Base-by-base conservation (phyloP, 2,113 vertebrate genomes). In the Balaenoptera acutorostrata region DNA sequence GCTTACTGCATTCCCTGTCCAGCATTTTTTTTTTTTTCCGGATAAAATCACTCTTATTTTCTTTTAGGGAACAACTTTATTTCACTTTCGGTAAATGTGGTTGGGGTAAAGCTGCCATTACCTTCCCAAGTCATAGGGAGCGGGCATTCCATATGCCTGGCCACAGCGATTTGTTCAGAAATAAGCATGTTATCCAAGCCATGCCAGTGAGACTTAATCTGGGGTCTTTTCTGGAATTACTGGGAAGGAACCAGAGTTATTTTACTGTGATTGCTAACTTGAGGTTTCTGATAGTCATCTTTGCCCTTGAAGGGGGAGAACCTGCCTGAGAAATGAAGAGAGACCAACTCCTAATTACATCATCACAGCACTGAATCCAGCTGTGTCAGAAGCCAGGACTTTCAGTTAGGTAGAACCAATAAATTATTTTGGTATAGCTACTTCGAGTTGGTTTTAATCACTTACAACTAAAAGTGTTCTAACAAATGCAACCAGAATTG, bases 381-480 rank as follows among this genome's bases (percentile, higher is more conserved):
- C 57, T 74, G 7, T 64, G 20, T 86, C 27, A 93, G 87, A 93
- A 93, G 78, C 55, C 55, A 95, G 64, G 41, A 68, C 33, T 90
- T 92, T 82, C 31, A 80, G 41, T 86, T 89, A 69, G 36, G 20
- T 94, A 93, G 78, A 95, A 27, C 41, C 17, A 21, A 63, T 68
- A 55, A 41, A 89, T 33, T 89, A 80, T 33, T 81, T 82, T 88
- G 52, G 59, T 63, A 78, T 78, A 80, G 39, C 18, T 81, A 20
- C 55, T 93, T 93, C 61, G 52, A 85, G 31, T 74, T 90, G 3
- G 2, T 71, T 88, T 68, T 95, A 89, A 77, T 83, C 33, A 80
- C 23, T 97, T 81, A 77, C 11, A 87, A 39, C 44, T 93, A 69
- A 39, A 91, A 95, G 36, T 95, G 21, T 96, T 69, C 9, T 68